These are phyloP conservation scores for Tychaedon coryphoeus DNA, from an alignment of 2,113 vertebrate species.

Conservation along the genomic window DNA sequence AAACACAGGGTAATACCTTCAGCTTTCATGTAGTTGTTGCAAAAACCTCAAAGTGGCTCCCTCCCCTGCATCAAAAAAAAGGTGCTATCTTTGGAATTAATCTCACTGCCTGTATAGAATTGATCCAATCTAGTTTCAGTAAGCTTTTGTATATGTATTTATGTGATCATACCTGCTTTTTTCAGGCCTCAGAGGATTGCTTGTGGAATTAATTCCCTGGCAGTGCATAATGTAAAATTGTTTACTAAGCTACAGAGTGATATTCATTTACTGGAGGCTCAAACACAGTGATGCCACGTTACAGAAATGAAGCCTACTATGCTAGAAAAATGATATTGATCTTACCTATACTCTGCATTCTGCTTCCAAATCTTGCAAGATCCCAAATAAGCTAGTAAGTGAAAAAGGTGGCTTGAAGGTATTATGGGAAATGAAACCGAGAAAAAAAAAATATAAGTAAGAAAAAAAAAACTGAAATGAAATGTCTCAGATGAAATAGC, in stretches of 20 bases:
- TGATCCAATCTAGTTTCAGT: neutral
- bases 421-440: neutral
- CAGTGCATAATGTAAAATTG: neutral
- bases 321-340: neutral
- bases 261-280: neutral
- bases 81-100: neutral
- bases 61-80: neutral
- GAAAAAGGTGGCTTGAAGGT: neutral
- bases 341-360: neutral
- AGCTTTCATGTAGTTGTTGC: neutral
- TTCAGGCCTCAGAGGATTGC: neutral
- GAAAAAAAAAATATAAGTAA: neutral
- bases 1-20: neutral
- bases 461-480: neutral
- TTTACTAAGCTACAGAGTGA: neutral
- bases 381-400: neutral
- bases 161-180: neutral
- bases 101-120: neutral
- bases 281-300: neutral
- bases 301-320: neutral
- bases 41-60: neutral
- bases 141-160: neutral
- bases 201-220: neutral
- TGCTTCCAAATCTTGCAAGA: neutral
- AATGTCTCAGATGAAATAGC: neutral